These are phyloP conservation scores for Sinonovacula constricta DNA, from an alignment of 1,140 invertebrate genomes.

Conservation along the genomic window DNA sequence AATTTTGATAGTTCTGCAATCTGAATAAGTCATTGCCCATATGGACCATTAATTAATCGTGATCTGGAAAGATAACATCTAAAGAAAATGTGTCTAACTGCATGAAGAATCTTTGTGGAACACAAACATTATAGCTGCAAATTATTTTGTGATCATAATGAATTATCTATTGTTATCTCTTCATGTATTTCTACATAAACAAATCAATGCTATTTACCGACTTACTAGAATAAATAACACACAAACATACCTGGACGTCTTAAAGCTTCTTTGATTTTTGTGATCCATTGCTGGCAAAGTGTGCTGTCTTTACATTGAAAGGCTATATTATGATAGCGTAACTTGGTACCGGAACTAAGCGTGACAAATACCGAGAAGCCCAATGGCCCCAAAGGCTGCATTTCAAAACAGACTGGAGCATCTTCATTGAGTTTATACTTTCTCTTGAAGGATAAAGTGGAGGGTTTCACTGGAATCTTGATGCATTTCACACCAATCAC, in stretches of 20 bases:
- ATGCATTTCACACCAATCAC: constrained; percentile 44
- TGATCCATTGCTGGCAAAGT: constrained; percentile 65
- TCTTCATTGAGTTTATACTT: constrained; percentile 25
- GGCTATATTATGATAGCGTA: constrained; percentile 59
- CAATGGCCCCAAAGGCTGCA: constrained; percentile 54
- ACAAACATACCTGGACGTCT: constrained; percentile 54
- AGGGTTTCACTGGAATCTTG: constrained; percentile 40
- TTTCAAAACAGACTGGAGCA: constrained; percentile 54
- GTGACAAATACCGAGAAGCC: constrained; percentile 61
- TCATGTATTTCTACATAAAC: neutral
- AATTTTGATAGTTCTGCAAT: no score
- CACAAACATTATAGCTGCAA: neutral
- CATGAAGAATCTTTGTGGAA: neutral
- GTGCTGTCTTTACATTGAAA: constrained; percentile 64
- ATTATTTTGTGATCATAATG: neutral
- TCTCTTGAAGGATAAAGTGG: constrained; percentile 8
- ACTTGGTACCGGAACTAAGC: constrained; percentile 53
- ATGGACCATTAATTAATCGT: no score
- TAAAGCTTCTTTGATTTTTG: constrained; percentile 59
- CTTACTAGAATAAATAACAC: neutral
- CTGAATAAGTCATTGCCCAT: no score
- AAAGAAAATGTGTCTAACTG: neutral
- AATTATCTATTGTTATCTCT: neutral
- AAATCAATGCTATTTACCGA: neutral
- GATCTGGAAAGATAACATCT: neutral